Percentiles rank a stretch among this genome's conserved stretches.
Conservation (phyloP, 2,797 vertebrate genomes). For the Notolabrus celidotus region DNA sequence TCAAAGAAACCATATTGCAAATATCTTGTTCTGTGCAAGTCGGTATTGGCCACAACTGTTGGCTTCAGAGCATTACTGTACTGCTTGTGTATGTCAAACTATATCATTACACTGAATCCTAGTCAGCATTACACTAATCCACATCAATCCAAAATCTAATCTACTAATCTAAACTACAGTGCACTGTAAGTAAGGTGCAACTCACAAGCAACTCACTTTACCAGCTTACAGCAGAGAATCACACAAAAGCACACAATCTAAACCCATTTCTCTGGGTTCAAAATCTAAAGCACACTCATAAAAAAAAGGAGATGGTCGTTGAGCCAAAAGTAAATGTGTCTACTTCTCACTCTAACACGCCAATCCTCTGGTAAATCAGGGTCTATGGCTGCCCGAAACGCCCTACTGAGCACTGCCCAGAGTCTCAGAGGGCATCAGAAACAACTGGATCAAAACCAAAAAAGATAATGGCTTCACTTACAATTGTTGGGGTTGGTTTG, state of each 20-base stretch:
- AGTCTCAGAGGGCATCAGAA: slow-evolving; percentile 66
- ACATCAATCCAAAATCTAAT: slow-evolving; percentile 33
- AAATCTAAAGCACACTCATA: slow-evolving; percentile 28
- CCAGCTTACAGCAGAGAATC: neutral
- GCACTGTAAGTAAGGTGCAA: neutral
- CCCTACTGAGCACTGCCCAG: slow-evolving; percentile 52
- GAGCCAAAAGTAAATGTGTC: slow-evolving; percentile 53
- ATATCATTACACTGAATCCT: slow-evolving; percentile 22
- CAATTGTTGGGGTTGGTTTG: slow-evolving; percentile 35
- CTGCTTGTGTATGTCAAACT: slow-evolving; percentile 18
- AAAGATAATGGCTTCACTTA: slow-evolving; percentile 64
- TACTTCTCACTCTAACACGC: slow-evolving; percentile 48
- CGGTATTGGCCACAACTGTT: slow-evolving; percentile 24
- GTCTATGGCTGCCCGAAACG: slow-evolving; percentile 49
- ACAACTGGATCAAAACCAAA: slow-evolving; percentile 65
- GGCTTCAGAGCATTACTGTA: slow-evolving; percentile 19
- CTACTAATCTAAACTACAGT: slow-evolving; percentile 29
- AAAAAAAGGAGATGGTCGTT: slow-evolving; percentile 23
- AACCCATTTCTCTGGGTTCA: slow-evolving; percentile 56
- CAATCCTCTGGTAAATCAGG: slow-evolving; percentile 69
- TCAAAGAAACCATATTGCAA: slow-evolving; percentile 66
- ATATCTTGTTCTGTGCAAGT: slow-evolving; percentile 50
- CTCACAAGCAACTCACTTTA: neutral
- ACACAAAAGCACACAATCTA: slow-evolving; percentile 9
- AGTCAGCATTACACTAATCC: slow-evolving; percentile 53